Percentiles rank a stretch among this genome's conserved stretches.
These are phyloP conservation scores for Sapayoa aenigma DNA, from an alignment of 2,113 vertebrate genomes.

Conservation along the genomic window DNA sequence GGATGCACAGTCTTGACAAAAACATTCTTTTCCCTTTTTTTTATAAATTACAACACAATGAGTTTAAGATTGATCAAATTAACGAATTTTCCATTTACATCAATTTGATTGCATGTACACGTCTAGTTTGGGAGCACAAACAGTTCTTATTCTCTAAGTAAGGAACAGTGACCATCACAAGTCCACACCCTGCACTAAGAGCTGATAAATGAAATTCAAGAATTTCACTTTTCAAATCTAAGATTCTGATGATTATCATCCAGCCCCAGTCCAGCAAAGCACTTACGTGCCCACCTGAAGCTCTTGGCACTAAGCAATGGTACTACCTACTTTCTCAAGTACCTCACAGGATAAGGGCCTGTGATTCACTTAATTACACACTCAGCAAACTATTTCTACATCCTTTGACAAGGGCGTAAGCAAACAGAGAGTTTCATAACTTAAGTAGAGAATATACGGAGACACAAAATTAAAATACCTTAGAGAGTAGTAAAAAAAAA, in stretches of 20 bases:
- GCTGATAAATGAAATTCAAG: background rate
- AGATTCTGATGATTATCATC: background rate
- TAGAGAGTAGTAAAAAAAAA: background rate
- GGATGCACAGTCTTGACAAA: background rate
- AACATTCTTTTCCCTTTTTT: background rate
- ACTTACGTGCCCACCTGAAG: background rate
- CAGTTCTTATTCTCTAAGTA: background rate
- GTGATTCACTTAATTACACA: slow-evolving; percentile 49
- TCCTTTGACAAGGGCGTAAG: background rate
- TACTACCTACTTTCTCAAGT: background rate
- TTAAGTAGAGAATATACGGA: background rate
- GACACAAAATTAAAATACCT: background rate
- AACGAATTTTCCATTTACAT: background rate
- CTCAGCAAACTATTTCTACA: slow-evolving; percentile 29
- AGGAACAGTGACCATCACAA: background rate
- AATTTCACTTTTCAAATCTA: background rate
- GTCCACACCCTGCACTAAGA: background rate
- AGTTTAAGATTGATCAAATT: background rate
- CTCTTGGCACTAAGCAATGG: background rate
- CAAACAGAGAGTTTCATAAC: background rate
- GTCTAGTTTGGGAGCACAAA: background rate
- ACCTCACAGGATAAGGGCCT: background rate
- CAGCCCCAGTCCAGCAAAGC: background rate
- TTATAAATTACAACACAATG: background rate
- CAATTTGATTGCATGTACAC: background rate